phyloP scores from a whole-genome alignment of 2,888 invertebrate species.

The Sminthurides aquaticus region DNA sequence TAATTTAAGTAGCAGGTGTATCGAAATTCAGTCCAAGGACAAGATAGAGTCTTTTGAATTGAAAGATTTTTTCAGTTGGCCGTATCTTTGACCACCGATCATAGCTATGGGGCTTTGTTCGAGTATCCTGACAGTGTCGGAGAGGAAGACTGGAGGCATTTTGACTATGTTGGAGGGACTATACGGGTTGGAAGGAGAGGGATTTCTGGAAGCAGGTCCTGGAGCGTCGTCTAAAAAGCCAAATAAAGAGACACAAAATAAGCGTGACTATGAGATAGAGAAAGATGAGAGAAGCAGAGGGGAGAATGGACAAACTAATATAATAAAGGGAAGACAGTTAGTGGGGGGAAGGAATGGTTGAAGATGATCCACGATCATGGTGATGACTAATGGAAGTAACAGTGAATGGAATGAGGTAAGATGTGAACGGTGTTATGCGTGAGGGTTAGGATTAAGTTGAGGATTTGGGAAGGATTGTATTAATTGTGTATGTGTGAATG shows the following conservation, averaged over 20 bases:
- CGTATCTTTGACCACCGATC: conserved; percentile 57
- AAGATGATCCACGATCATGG: too few relatives aligned
- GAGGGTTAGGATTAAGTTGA: too few relatives aligned
- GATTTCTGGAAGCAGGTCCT: not conserved
- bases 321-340: too few relatives aligned
- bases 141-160: conserved; percentile 52
- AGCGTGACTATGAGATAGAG: conserved; percentile 1
- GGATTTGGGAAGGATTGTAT: too few relatives aligned
- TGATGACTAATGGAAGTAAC: too few relatives aligned
- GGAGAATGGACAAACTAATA: too few relatives aligned
- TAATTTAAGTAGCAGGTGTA: not conserved
- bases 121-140: conserved; percentile 54
- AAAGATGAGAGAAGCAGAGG: not conserved
- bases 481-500: too few relatives aligned
- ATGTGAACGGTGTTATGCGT: too few relatives aligned
- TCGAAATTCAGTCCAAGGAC: conserved; percentile 55
- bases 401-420: too few relatives aligned
- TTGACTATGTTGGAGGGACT: conserved; percentile 11
- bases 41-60: conserved; percentile 60
- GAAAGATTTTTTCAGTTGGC: conserved; percentile 49
- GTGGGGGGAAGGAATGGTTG: not conserved
- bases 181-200: not conserved
- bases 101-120: conserved; percentile 61
- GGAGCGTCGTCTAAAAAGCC: conserved; percentile 2
- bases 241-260: not conserved